Percentiles rank a stretch among this genome's conserved stretches.
Evolutionary conservation across 2,113 vertebrate genomes (phyloP).

Genomic region (Fulica atra): DNA sequence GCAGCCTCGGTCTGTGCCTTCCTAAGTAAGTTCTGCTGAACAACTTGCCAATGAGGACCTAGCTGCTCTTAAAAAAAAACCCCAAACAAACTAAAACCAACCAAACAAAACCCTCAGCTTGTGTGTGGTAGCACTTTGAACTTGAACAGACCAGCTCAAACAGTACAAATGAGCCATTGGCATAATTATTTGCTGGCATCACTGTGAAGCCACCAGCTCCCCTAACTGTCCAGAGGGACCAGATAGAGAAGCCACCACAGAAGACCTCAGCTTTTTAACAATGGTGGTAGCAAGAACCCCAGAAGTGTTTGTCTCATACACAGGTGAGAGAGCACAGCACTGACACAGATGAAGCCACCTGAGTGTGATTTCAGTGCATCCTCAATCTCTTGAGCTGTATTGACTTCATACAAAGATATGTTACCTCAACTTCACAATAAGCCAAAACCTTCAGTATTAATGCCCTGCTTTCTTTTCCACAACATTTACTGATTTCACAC

Average conservation of each 20-base stretch:
- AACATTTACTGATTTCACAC: background rate
- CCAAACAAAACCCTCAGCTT: background rate
- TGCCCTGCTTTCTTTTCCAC: background rate
- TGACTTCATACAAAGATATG: background rate
- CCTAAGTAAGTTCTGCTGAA: background rate
- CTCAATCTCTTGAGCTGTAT: background rate
- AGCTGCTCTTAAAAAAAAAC: background rate
- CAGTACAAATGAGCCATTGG: background rate
- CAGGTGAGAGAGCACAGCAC: background rate
- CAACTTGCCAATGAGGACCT: background rate
- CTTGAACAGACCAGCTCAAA: background rate
- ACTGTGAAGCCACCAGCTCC: background rate
- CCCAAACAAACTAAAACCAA: too few species aligned
- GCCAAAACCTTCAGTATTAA: background rate
- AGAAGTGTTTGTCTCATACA: background rate
- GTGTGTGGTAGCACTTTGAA: background rate
- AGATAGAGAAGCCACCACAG: background rate
- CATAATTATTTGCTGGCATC: background rate
- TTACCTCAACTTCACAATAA: background rate
- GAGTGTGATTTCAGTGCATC: background rate
- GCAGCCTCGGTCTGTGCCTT: background rate
- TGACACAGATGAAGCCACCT: background rate
- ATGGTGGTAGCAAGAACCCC: background rate
- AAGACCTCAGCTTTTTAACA: background rate
- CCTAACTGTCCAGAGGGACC: background rate